phyloP scores from a whole-genome alignment of 1,140 invertebrate species.

The Muscidifurax raptorellus region DNA sequence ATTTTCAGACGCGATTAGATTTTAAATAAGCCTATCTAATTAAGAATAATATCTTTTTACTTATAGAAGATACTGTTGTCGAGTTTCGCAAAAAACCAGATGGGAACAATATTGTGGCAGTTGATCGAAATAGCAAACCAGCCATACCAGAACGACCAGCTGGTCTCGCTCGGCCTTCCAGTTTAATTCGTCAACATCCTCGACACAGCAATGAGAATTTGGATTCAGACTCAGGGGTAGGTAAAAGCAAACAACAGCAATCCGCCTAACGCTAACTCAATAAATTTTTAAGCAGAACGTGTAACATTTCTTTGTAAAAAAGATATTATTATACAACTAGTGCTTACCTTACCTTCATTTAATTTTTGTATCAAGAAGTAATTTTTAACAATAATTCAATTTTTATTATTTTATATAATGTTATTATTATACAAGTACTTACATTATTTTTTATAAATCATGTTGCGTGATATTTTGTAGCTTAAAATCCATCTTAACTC shows the following conservation, averaged over 20 bases:
- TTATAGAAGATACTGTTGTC: constrained; percentile 64
- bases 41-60: constrained; percentile 16
- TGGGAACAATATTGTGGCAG: constrained; percentile 53
- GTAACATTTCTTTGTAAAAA: constrained; percentile 8
- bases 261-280: not conserved
- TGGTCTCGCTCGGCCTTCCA: constrained; percentile 78
- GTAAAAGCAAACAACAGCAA: constrained; percentile 54
- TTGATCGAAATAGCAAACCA: constrained; percentile 77
- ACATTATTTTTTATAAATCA: constrained; percentile 27
- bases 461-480: not conserved
- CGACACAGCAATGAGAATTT: constrained; percentile 69
- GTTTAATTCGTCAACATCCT: constrained; percentile 73
- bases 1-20: too few relatives aligned
- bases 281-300: not conserved
- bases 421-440: constrained; percentile 20
- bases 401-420: constrained; percentile 5
- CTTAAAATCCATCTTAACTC: not conserved
- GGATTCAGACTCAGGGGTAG: constrained; percentile 71
- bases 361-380: constrained; percentile 5
- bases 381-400: constrained; percentile 27
- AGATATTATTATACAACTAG: not conserved
- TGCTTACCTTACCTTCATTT: not conserved
- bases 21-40: too few relatives aligned
- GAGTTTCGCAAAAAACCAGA: constrained; percentile 70
- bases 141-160: constrained; percentile 83